Evolutionary conservation across 2,797 vertebrate species (phyloP), one percentile per base, ranked within the genome.

Genomic region (Pseudochaenichthys georgianus): DNA sequence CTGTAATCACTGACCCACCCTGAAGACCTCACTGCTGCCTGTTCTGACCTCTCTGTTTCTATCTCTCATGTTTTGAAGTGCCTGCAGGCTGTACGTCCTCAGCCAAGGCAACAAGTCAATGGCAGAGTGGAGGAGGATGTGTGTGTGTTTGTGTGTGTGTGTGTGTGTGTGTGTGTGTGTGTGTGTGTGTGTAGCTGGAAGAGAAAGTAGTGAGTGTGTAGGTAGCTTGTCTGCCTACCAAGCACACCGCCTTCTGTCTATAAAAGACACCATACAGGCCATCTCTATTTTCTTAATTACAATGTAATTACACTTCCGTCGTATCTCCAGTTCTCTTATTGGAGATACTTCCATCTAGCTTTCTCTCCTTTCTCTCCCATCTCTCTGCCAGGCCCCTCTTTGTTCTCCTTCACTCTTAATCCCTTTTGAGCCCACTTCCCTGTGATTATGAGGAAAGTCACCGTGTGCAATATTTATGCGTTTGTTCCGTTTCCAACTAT

Each of bases 91-190:
- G 72, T 54, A 86, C 80, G 76, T 89, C 78, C 53, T 90, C 84
- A 89, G 71, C 78, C 74, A 80, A 72, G 79, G 76, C 87, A 89
- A 87, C 58, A 89, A 91, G 93, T 92, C 86, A 38, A 92, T 93
- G 66, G 80, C 45, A 75, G 62, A 76, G 65, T 13, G 59, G 74
- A 80, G 65, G 73, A 79, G 76, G 78, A 16, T 77, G 70, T 64
- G 77, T 59, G 55, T 74, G 46, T 4, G 43, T 66, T 52, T 59
- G 5, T 65, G 54, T 58, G 50, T 23, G 63, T 46, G 57, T 64
- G 46, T 51, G 62, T 19, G 43, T 66, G 50, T 59, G 62, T n/a
- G 81, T 34, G 34, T 38, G 34, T 65, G 54, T 58, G 50, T 23
- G 47, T 46, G 41, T 64, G 46, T 51, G 62, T 19, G 43, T 66